These are phyloP conservation scores for Meiosimyza platycephala DNA, from an alignment of 2,888 invertebrate genomes.

Conservation along the genomic window DNA sequence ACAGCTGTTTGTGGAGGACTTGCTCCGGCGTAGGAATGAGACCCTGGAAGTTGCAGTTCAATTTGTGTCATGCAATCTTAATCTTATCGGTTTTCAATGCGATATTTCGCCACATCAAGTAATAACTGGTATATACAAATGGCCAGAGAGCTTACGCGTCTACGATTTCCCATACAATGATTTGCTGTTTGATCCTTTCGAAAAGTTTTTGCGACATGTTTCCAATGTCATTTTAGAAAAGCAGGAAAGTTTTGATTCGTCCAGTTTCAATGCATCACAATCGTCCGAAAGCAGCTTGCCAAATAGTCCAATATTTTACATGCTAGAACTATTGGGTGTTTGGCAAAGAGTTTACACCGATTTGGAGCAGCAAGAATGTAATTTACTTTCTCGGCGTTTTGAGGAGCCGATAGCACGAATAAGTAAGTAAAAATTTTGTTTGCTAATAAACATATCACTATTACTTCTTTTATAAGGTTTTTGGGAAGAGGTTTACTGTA, in stretches of 20 bases:
- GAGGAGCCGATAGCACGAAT: conserved; percentile 44
- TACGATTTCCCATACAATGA: conserved; percentile 41
- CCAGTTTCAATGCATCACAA: not conserved
- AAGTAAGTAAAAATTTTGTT: conserved; percentile 31
- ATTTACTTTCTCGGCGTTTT: conserved; percentile 28
- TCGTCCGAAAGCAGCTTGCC: conserved; percentile 2
- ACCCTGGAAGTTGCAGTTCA: conserved; percentile 33
- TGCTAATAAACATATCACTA: too few species aligned
- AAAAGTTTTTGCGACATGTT: conserved; percentile 36
- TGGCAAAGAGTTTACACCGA: conserved; percentile 42
- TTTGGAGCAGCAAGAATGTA: conserved; percentile 29
- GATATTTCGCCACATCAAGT: conserved; percentile 38
- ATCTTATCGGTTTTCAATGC: conserved; percentile 37
- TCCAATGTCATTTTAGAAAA: conserved; percentile 18
- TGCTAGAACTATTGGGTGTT: conserved; percentile 37
- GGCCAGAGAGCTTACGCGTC: conserved; percentile 41
- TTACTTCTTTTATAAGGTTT: too few species aligned
- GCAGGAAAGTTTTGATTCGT: conserved; percentile 20
- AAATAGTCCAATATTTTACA: conserved; percentile 33
- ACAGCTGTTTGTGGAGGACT: not conserved
- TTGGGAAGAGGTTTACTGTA: too few species aligned
- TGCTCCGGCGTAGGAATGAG: not conserved
- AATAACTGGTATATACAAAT: conserved; percentile 24
- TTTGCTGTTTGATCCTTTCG: conserved; percentile 33
- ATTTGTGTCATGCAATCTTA: conserved; percentile 37